phyloP scores from a whole-genome alignment of 1,140 invertebrate species.

The Drosophila jambulina region DNA sequence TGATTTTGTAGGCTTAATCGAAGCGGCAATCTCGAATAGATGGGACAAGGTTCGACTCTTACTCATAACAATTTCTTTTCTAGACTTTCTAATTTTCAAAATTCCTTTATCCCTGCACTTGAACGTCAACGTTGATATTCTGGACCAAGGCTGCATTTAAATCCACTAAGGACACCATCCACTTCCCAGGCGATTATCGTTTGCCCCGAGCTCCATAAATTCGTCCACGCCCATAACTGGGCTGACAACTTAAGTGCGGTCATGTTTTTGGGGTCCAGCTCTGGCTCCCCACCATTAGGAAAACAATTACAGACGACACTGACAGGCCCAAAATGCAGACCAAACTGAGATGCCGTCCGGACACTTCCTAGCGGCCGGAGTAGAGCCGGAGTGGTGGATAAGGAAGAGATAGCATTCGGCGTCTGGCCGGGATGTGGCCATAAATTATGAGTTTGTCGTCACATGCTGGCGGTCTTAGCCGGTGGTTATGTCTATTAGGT shows the following conservation, averaged over 20 bases:
- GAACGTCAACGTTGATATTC: conserved; percentile 3
- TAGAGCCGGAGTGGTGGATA: conserved; percentile 2
- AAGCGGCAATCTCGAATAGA: background rate
- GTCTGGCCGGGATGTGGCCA: conserved; percentile 62
- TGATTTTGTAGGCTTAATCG: conserved; percentile 6
- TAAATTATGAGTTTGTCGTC: conserved; percentile 78
- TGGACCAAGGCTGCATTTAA: conserved; percentile 11
- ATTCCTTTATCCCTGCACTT: background rate
- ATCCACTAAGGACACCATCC: conserved; percentile 8
- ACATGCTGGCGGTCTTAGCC: conserved; percentile 59
- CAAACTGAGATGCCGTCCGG: conserved; percentile 20
- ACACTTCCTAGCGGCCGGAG: conserved; percentile 20
- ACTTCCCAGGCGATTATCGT: conserved; percentile 37
- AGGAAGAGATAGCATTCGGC: conserved; percentile 65
- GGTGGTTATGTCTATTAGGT: conserved; percentile 69
- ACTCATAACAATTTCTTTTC: background rate
- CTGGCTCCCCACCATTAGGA: conserved; percentile 62
- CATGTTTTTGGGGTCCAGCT: conserved; percentile 63
- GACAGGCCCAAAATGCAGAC: conserved; percentile 44
- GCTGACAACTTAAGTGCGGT: conserved; percentile 76
- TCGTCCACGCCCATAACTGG: conserved; percentile 63
- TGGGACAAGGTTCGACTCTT: background rate
- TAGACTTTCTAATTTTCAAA: background rate
- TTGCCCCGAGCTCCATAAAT: conserved; percentile 60
- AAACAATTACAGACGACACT: conserved; percentile 77